Base-by-base conservation (phyloP, 1,140 invertebrate species). In the Caenorhabditis tropicalis region DNA sequence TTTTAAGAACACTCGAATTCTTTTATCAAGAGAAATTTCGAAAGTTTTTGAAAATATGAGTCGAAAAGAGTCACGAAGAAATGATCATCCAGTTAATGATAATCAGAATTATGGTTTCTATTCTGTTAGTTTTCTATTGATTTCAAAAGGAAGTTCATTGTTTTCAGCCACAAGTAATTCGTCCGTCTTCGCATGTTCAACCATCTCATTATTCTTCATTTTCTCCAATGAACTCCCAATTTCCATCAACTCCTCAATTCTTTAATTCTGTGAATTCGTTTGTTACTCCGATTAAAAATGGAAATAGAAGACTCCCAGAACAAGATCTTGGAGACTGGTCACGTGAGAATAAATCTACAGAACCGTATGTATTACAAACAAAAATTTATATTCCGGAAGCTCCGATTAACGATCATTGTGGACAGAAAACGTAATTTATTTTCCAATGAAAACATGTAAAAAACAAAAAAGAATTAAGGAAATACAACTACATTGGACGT, bases 401-500 rank as follows among this genome's bases (percentile, higher is more conserved):
- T 36, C 65, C 65, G 36, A 12, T 3, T 2, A 43, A 21, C 6
- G 10, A 43, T 12, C n/a, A 10, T 4, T 6, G n/a, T 27, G 60
- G 31, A n/a, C 9, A 39, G 31, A 70, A 70, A 70, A 9, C 10
- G 60, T 70, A 4, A 36, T 16, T 70, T 36, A 9, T 33, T 36
- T 70, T 51, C 2, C 19, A n/a, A 51, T 51, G n/a, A 51, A 51
- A 51, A 51, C 12, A 16, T 19, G 16, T n/a, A n/a, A n/a, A n/a
- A n/a, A n/a, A n/a, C n/a, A n/a, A n/a, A n/a, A n/a, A n/a, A n/a
- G n/a, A n/a, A 21, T 74, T 74, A 33, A 74, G 65, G 24, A 74
- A 43, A 74, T 74, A 31, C 36, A 99, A 99, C 93, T 99, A 99
- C 92, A 97, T 99, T 87, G 97, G 97, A 88, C 94, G 97, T 93